Conservation (phyloP, 2,797 vertebrate genomes). For the Catostomus latipinnis region DNA sequence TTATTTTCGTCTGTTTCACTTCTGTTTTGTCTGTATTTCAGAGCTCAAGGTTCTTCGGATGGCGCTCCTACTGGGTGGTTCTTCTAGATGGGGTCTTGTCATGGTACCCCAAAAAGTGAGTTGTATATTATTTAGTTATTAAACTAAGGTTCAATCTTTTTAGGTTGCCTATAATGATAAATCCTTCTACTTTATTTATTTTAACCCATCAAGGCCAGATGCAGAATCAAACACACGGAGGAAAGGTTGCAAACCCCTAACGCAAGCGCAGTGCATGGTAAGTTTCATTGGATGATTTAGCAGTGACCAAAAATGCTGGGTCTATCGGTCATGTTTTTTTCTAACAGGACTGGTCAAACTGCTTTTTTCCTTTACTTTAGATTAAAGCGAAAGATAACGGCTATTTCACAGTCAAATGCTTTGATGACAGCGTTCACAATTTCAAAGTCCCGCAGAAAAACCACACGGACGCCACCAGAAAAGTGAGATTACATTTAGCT, state of each 20-base stretch:
- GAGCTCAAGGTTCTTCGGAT: conserved; percentile 94
- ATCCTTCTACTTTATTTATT: not conserved
- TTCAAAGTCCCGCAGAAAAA: conserved; percentile 90
- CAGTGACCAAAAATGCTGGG: not conserved
- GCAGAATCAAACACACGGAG: conserved; percentile 80
- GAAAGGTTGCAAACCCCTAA: conserved; percentile 93
- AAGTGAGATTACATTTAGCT: conserved; percentile 75
- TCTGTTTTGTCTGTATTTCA: conserved; percentile 62
- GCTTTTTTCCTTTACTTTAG: conserved; percentile 66
- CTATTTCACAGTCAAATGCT: conserved; percentile 93
- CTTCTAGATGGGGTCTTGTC: conserved; percentile 93
- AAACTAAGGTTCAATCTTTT: too few species aligned
- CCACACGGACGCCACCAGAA: conserved; percentile 82
- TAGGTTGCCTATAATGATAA: too few species aligned
- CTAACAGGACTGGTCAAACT: not conserved
- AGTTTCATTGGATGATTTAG: conserved; percentile 48
- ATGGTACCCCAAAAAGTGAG: conserved; percentile 95
- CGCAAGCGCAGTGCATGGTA: conserved; percentile 90
- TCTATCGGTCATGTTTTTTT: not conserved
- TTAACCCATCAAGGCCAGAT: conserved; percentile 79
- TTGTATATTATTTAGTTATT: not conserved
- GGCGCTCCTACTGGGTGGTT: conserved; percentile 91
- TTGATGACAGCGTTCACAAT: conserved; percentile 91
- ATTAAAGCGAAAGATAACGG: conserved; percentile 84
- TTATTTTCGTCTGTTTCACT: not conserved